A percentile compares a stretch with the other conserved stretches of the same genome.
Evolutionary conservation across 2,888 invertebrate genomes (phyloP).

Genomic region (Polyploca ridens): DNA sequence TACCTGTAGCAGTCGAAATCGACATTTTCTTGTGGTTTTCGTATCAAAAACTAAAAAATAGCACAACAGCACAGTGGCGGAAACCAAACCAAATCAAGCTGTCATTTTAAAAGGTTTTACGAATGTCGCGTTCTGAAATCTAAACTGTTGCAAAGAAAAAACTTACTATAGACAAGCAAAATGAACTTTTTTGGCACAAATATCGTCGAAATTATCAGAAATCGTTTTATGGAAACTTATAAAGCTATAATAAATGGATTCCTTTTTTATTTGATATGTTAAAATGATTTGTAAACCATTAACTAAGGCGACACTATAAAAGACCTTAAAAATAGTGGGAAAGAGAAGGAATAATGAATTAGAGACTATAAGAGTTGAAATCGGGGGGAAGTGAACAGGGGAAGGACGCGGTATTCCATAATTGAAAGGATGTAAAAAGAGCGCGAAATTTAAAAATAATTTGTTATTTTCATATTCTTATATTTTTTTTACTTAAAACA

Average conservation of each 20-base stretch:
- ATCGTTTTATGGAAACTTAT: not conserved
- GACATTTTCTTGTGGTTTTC: conserved; percentile 76
- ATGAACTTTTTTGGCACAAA: conserved; percentile 19
- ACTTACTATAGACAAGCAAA: conserved; percentile 8
- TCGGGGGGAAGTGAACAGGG: no score
- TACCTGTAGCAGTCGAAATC: conserved; percentile 82
- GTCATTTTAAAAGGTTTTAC: conserved; percentile 79
- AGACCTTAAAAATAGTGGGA: conserved; percentile 70
- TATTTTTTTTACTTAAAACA: no score
- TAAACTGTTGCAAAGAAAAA: conserved; percentile 14
- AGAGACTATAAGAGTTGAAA: no score
- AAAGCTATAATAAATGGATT: not conserved
- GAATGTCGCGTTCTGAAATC: conserved; percentile 56
- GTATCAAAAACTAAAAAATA: conserved; percentile 79
- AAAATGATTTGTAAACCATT: not conserved
- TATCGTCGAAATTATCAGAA: not conserved
- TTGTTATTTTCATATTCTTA: no score
- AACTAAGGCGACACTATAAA: conserved; percentile 42
- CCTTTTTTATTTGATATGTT: not conserved
- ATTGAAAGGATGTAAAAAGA: no score
- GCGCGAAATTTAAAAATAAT: no score
- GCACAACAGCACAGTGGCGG: conserved; percentile 84
- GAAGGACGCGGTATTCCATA: no score
- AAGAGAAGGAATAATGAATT: conserved; percentile 65
- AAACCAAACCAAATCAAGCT: conserved; percentile 85